Percentiles rank a stretch among this genome's conserved stretches.
These are phyloP conservation scores for Salvelinus fontinalis DNA, from an alignment of 2,113 vertebrate species.

Conservation along the genomic window DNA sequence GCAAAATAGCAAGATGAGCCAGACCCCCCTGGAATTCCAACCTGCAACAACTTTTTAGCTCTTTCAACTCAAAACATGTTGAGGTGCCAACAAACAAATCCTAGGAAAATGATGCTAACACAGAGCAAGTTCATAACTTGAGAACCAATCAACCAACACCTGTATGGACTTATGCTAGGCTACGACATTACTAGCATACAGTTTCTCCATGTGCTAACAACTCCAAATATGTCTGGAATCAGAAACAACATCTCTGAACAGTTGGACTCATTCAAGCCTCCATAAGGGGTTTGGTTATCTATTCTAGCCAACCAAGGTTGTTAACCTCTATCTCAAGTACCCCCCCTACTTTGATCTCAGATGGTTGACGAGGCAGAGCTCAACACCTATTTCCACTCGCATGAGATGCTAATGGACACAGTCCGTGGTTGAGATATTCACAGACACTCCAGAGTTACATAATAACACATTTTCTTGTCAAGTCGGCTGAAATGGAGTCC, in stretches of 20 bases:
- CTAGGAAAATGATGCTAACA: neutral
- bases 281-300: no score
- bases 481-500: neutral
- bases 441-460: neutral
- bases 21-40: no score
- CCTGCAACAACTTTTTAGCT: no score
- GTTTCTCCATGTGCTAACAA: no score
- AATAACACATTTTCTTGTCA: neutral
- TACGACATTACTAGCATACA: no score
- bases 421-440: neutral
- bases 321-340: no score
- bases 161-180: no score
- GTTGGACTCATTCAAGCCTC: no score
- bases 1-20: neutral
- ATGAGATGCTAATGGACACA: neutral
- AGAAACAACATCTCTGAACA: no score
- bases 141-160: no score
- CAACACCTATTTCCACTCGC: slow-evolving; percentile 20
- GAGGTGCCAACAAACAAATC: neutral
- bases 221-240: no score
- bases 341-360: slow-evolving; percentile 52
- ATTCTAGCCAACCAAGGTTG: no score
- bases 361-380: slow-evolving; percentile 15
- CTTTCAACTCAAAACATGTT: neutral
- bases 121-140: neutral